Percentiles rank a stretch among this genome's conserved stretches.
These are phyloP conservation scores for Latrodectus hesperus DNA, from an alignment of 2,888 invertebrate species.

Conservation along the genomic window DNA sequence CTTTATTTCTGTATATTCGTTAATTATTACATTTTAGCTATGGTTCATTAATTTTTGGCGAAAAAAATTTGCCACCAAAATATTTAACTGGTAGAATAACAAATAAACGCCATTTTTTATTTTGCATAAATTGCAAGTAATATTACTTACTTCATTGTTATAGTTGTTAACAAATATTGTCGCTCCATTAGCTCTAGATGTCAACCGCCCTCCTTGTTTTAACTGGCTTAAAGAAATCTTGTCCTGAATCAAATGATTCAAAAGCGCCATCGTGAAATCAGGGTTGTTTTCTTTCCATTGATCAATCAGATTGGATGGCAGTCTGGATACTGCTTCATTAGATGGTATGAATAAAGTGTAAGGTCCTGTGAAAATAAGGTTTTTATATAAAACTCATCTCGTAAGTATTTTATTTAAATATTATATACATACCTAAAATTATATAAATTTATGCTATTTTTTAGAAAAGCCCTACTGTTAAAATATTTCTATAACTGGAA, in stretches of 20 bases:
- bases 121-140: neutral
- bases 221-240: conserved; percentile 65
- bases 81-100: too few species aligned
- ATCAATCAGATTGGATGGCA: conserved; percentile 69
- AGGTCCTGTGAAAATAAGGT: conserved; percentile 49
- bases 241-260: conserved; percentile 69
- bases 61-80: too few species aligned
- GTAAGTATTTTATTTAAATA: neutral
- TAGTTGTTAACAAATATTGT: conserved; percentile 59
- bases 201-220: conserved; percentile 43
- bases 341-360: conserved; percentile 71
- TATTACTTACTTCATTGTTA: conserved; percentile 50
- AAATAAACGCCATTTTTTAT: neutral
- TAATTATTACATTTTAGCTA: too few species aligned
- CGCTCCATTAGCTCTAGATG: conserved; percentile 43
- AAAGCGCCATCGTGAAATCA: conserved; percentile 55
- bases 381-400: neutral
- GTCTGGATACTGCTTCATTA: conserved; percentile 70
- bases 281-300: conserved; percentile 69
- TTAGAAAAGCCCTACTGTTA: too few species aligned
- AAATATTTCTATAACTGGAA: too few species aligned
- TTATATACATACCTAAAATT: neutral
- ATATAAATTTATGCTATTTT: too few species aligned
- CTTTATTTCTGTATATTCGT: too few species aligned
- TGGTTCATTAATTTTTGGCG: too few species aligned